Base-by-base conservation (phyloP, 2,888 invertebrate genomes). In the Parnassius orleans region DNA sequence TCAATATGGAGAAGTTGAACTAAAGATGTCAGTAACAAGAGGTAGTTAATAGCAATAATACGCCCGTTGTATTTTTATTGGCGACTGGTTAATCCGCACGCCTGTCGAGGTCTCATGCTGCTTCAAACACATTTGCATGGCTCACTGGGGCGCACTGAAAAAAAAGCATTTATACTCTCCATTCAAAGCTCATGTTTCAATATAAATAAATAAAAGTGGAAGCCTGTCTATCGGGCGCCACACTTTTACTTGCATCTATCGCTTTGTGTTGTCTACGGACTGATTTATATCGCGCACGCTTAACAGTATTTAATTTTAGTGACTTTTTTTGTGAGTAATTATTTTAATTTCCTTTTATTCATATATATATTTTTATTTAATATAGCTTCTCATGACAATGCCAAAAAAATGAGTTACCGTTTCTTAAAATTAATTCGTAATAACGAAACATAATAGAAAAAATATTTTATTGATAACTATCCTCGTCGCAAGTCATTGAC, bases 191-290 rank as follows among this genome's bases (percentile, higher is more conserved):
- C 79, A 77, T 78, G 76, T 78, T 83, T 79, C 68, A 72, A 72
- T 68, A 66, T 65, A 68, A 68, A 81, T 79, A 82, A 83, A 83
- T 78, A 81, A 78, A 79, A 78, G 71, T 77, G 72, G 77, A 76
- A 72, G 73, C 75, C 79, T 83, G 80, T 82, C 81, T 77, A 83
- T 83, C 78, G 72, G 77, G 79, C 84, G 82, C 86, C 82, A 84
- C 84, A 86, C 87, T 89, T 88, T 87, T 86, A 85, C 85, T 86
- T 74, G 75, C 79, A 79, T 77, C 76, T 75, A 79, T 79, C 78
- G 76, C 75, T 76, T 78, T 77, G 75, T 71, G 78, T 76, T 78
- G 76, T 76, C 77, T 79, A 73, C 73, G 66, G 77, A 80, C 78
- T 78, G 80, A 86, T 85, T 82, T 79, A 79, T 84, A 82, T 84